Evolutionary conservation across 2,888 invertebrate species (phyloP), one percentile per base, ranked within the genome.

Genomic region (Philopedon plagiatum): DNA sequence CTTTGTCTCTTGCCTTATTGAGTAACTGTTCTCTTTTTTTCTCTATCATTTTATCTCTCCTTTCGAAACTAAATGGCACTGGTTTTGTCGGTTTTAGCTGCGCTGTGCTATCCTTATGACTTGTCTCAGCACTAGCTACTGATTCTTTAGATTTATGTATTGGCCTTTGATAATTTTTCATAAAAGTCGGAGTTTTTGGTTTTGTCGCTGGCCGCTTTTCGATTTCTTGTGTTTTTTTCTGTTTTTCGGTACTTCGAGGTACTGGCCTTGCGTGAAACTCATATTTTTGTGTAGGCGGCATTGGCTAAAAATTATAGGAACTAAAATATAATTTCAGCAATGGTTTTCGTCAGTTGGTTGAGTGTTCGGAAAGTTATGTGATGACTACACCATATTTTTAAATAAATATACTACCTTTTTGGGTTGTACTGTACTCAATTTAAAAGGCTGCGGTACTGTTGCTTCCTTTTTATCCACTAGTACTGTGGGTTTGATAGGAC

Each of bases 41-140:
- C 60, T 87, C 85, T 23, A 89, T 78, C 66, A 87, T 85, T 79
- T 89, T 89, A 81, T 93, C 89, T 11, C 91, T 84, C 64, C 89
- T 86, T 70, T 92, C 92, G 85, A 94, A 94, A 75, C 91, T 92
- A 80, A 93, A 93, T 11, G 93, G 93, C 64, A 85, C 56, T 0
- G 81, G 78, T 41, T 65, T 77, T 0, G 81, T 81, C 4, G n/a
- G 34, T 32, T 41, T 61, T 9, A 46, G 34, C 7, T 18, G 19
- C 0, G n/a, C 11, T 58, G 44, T 71, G 3, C 39, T n/a, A 15
- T 37, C 57, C n/a, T 19, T 3, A 5, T 19, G 37, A 15, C 1
- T 18, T 37, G 19, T 15, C 1, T 37, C 23, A 21, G 23, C 8
- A 15, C 56, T 51, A 26, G 26, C 26, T 13, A 41, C n/a, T 8